Base-by-base conservation (phyloP, 1,140 invertebrate genomes). In the Ectropis grisescens region DNA sequence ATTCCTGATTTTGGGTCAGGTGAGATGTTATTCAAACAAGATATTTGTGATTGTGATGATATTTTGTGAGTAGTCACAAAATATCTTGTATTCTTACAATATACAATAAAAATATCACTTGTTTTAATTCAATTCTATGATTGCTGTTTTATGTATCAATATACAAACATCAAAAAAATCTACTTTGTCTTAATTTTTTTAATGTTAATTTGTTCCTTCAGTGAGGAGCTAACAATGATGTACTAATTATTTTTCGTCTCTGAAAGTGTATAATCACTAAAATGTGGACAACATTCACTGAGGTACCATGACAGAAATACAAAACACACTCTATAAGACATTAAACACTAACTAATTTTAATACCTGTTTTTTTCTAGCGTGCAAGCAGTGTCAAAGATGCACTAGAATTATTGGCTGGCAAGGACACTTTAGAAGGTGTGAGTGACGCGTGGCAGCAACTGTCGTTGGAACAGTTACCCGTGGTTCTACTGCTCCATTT, bases 341-440 rank as follows among this genome's bases (percentile, higher is more conserved):
- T n/a, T 22, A 5, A 9, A 22, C 9, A 22, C 6, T 26, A 10
- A n/a, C 24, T 26, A 7, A 19, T 13, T 27, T 11, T 6, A 33
- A 0, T 28, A 22, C 3, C 9, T 41, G 38, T 16, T 35, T 65
- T 48, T 40, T 42, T 85, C 23, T 68, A 97, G 93, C 92, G 92
- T 82, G 92, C 90, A 0, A 87, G 84, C 34, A 90, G 87, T 7
- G 93, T 98, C 0, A 88, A 89, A 37, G 92, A 93, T 47, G 96
- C 96, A 0, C 70, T 98, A 2, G 93, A 96, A 47, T 88, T 90
- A 28, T 81, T 97, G 0, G 92, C 93, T 2, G 88, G 87, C 1
- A 91, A 90, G 48, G 94, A 96, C 66, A 88, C 87, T 55, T 55
- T 98, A 2, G 93, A 94, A 64, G 96, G 95, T 22, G 91, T 93